Evolutionary conservation across 2,888 invertebrate genomes (phyloP).

Genomic region (Pollenia labialis): DNA sequence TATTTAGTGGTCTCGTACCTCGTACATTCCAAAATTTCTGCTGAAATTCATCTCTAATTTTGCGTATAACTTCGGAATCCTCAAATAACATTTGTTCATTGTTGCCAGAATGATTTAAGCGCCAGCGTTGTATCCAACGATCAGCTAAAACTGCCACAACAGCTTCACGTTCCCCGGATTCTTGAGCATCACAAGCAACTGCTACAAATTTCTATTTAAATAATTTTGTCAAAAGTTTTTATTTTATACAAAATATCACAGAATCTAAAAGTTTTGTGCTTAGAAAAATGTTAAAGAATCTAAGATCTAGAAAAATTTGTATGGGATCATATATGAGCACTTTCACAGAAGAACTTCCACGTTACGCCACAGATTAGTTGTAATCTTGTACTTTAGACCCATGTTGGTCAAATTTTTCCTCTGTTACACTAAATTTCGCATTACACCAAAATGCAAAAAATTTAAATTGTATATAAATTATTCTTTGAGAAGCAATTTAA

Average conservation of each 20-base stretch:
- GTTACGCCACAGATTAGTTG: no score
- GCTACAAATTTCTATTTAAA: slow-evolving; percentile 87
- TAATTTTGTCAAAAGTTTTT: slow-evolving; percentile 2
- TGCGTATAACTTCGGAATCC: slow-evolving; percentile 88
- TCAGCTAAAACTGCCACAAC: slow-evolving; percentile 90
- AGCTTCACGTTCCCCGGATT: slow-evolving; percentile 84
- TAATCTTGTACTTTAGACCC: no score
- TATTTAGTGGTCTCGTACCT: slow-evolving; percentile 74
- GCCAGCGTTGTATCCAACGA: slow-evolving; percentile 93
- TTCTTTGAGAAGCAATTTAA: no score
- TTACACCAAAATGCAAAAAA: no score
- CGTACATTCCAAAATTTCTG: slow-evolving; percentile 88
- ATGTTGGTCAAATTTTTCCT: no score
- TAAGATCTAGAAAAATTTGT: no score
- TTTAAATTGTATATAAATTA: no score
- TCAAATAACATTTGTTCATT: slow-evolving; percentile 90
- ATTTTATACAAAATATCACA: background rate
- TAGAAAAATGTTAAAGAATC: no score
- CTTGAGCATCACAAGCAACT: slow-evolving; percentile 85
- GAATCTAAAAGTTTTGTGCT: no score
- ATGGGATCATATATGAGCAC: no score
- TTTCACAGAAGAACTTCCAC: no score
- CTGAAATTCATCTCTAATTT: slow-evolving; percentile 89
- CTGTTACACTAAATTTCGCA: no score
- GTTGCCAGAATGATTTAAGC: slow-evolving; percentile 86